Percentiles rank a stretch among this genome's conserved stretches.
Conservation (phyloP, 92 coral and sea anemone species). For the Epizoanthus rinbou region DNA sequence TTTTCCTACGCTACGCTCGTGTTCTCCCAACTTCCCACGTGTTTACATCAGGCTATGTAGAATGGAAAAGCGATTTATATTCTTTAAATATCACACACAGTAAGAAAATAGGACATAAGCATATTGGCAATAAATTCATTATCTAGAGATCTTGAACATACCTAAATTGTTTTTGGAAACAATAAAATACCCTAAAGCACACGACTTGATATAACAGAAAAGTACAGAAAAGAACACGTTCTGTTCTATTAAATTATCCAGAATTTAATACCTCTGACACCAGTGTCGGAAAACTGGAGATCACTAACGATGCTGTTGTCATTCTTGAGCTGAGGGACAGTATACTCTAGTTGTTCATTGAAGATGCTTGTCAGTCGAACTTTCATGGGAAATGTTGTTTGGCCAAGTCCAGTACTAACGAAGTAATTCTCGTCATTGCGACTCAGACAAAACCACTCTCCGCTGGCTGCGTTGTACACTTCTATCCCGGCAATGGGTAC, state of each 20-base stretch:
- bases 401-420: slow-evolving; percentile 71
- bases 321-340: slow-evolving; percentile 58
- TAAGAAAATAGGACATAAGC: no score
- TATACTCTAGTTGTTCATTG: slow-evolving; percentile 74
- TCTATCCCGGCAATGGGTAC: slow-evolving; percentile 83
- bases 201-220: no score
- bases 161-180: no score
- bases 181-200: no score
- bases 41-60: no score
- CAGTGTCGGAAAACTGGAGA: slow-evolving; percentile 70
- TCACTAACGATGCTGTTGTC: slow-evolving; percentile 65
- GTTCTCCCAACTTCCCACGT: no score
- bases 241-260: not conserved
- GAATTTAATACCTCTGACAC: slow-evolving; percentile 52
- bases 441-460: slow-evolving; percentile 73
- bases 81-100: no score
- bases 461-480: slow-evolving; percentile 63
- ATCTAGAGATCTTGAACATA: no score
- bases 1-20: no score
- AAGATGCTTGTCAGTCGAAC: slow-evolving; percentile 75
- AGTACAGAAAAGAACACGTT: not conserved
- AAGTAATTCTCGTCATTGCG: slow-evolving; percentile 70
- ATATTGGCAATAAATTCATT: no score
- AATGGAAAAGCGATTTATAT: no score
- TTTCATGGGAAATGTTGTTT: slow-evolving; percentile 66